Evolutionary conservation across 2,888 invertebrate species (phyloP), one percentile per base, ranked within the genome.

Genomic region (Acronicta alni): DNA sequence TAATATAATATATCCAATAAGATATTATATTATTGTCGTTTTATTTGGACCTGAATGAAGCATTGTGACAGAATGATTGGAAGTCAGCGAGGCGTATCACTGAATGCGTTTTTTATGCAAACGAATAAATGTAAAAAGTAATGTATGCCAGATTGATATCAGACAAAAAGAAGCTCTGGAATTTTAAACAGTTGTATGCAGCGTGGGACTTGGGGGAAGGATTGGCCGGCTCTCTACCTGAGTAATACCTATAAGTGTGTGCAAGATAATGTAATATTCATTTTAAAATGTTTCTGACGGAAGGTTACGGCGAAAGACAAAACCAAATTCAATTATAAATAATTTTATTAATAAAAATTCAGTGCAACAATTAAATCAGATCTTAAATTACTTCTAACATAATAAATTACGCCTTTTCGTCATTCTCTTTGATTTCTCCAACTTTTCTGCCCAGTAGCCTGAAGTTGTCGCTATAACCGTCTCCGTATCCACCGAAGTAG

Each of bases 401-500:
- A 56, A 38, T 44, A 39, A 48, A 44, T 48, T 37, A 66, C 39
- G 71, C 51, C 16, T 80, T 75, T 1, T 82, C 83, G 3, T 83
- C 84, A 32, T 83, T 83, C 47, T 88, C 88, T 48, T 89, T 88
- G 6, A 84, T 73, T 30, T 90, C 91, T 0, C 82, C 85, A 0
- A 74, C 88, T 77, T 90, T 92, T 35, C 90, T 85, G 0, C 88
- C 88, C 0, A 90, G 63, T 0, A 81, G 79, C 53, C 88, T 86
- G 64, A 86, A 86, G 73, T 86, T 89, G 55, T 89, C 90, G 45
- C 81, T 85, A 57, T 88, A 88, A 2, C 87, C 85, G 42, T 90
- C 89, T 10, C 84, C 85, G 59, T 82, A 87, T 4, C 88, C 89
- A 6, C 89, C 87, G 66, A 85, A 85, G 81, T 87, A 91, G 64